Conservation (phyloP, 2,113 vertebrate genomes). For the Atractosteus spatula region DNA sequence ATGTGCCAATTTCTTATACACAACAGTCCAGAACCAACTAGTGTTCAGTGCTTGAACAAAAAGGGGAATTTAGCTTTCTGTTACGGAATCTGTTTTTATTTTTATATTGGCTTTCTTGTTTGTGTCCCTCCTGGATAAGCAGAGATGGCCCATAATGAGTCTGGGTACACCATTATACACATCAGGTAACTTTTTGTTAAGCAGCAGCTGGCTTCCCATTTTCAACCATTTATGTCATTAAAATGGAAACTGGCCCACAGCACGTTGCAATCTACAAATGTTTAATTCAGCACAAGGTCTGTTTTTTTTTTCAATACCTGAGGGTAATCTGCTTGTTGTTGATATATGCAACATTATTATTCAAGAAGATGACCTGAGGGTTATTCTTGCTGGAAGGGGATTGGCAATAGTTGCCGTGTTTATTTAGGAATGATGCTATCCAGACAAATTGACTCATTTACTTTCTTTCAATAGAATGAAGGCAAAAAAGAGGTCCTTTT, state of each 20-base stretch:
- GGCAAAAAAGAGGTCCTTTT: background rate
- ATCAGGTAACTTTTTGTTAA: constrained; percentile 8
- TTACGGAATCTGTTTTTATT: too few relatives aligned
- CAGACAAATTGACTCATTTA: background rate
- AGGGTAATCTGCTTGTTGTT: background rate
- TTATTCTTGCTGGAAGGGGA: background rate
- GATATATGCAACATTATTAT: background rate
- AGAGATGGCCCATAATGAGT: too few relatives aligned
- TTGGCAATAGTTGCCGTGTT: background rate
- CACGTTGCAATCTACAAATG: background rate
- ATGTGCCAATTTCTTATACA: too few relatives aligned
- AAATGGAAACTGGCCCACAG: constrained; percentile 14
- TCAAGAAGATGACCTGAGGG: background rate
- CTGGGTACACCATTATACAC: background rate
- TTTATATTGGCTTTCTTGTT: too few relatives aligned
- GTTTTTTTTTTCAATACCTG: background rate
- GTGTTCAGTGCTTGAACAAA: too few relatives aligned
- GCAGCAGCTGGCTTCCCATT: constrained; percentile 9
- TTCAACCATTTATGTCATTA: constrained; percentile 8
- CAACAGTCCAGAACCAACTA: too few relatives aligned
- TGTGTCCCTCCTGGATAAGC: too few relatives aligned
- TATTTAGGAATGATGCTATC: background rate
- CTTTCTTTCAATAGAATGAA: background rate
- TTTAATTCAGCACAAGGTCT: constrained; percentile 1
- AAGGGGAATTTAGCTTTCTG: too few relatives aligned